phyloP scores from a whole-genome alignment of 2,888 invertebrate genomes.

The Polymixis flavicincta region DNA sequence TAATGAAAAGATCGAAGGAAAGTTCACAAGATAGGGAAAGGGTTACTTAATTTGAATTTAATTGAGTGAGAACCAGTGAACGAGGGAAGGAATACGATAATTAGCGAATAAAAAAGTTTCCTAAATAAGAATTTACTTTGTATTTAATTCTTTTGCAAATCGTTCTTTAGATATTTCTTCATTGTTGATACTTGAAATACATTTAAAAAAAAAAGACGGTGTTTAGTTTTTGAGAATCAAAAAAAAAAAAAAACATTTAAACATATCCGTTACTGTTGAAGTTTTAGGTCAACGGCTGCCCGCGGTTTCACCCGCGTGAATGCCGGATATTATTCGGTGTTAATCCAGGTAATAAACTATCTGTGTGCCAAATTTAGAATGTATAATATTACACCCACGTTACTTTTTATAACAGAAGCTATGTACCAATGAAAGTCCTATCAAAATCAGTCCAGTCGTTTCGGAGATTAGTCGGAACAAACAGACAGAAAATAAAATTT shows the following conservation, averaged over 20 bases:
- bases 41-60: conserved; percentile 32
- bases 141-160: background rate
- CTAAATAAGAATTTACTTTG: conserved; percentile 7
- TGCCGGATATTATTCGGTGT: too few species aligned
- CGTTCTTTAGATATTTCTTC: background rate
- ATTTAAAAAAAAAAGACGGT: background rate
- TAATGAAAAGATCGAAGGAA: conserved; percentile 31
- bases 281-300: too few species aligned
- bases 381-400: too few species aligned
- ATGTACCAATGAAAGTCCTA: too few species aligned
- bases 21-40: conserved; percentile 24
- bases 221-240: background rate
- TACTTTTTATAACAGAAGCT: too few species aligned
- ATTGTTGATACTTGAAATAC: background rate
- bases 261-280: background rate
- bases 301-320: too few species aligned
- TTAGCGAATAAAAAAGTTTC: conserved; percentile 27
- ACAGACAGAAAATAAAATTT: too few species aligned
- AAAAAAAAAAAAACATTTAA: too few species aligned
- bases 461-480: too few species aligned
- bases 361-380: too few species aligned
- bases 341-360: too few species aligned
- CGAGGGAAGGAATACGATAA: conserved; percentile 18
- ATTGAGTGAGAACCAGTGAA: conserved; percentile 30
- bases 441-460: too few species aligned